Conservation (phyloP, 2,797 vertebrate species). For the Gymnopithys bicolor region DNA sequence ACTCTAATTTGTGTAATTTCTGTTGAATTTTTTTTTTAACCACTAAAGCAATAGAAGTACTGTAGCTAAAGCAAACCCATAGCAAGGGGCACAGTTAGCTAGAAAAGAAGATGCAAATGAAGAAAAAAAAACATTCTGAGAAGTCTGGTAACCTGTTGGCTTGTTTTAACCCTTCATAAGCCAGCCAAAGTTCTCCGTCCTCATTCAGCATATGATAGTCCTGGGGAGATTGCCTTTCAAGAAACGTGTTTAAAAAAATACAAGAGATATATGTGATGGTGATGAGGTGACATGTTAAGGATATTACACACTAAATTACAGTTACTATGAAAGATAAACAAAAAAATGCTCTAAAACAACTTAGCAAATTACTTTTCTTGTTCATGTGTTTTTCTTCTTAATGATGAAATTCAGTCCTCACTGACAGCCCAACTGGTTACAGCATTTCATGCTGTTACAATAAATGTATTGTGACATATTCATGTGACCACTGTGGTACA, state of each 20-base stretch:
- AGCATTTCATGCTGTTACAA: background rate
- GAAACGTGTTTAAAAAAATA: slow-evolving; percentile 81
- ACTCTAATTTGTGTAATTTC: background rate
- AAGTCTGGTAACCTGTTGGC: slow-evolving; percentile 93
- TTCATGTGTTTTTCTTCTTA: background rate
- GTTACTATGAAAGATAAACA: background rate
- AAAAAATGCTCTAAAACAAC: background rate
- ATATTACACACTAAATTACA: slow-evolving; percentile 26
- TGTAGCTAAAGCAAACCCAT: slow-evolving; percentile 63
- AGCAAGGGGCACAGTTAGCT: slow-evolving; percentile 75
- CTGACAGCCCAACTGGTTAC: background rate
- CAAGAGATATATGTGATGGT: slow-evolving; percentile 65
- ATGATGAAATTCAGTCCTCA: background rate
- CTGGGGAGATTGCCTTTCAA: slow-evolving; percentile 91
- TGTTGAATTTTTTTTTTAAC: background rate
- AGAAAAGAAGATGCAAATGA: slow-evolving; percentile 67
- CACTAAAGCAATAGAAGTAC: slow-evolving; percentile 46
- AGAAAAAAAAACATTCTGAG: slow-evolving; percentile 67
- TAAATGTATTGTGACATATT: background rate
- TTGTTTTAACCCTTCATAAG: slow-evolving; percentile 99
- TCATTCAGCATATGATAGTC: slow-evolving; percentile 97
- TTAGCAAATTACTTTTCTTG: background rate
- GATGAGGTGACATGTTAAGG: slow-evolving; percentile 55
- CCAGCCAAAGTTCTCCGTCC: slow-evolving; percentile 99
- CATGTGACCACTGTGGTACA: background rate